Evolutionary conservation across 2,888 invertebrate genomes (phyloP), one percentile per base, ranked within the genome.

Genomic region (Tenthredo amoena): DNA sequence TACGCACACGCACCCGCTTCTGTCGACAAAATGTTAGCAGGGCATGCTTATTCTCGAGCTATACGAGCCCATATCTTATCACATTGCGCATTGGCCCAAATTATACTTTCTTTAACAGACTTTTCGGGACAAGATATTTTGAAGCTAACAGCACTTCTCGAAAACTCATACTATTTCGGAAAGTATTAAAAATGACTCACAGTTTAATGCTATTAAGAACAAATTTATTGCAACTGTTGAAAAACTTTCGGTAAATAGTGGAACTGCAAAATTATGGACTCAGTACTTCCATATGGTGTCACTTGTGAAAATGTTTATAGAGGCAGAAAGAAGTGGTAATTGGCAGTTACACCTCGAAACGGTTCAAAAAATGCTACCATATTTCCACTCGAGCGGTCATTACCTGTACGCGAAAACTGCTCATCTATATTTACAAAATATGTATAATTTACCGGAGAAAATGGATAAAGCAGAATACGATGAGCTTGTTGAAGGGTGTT

Each of bases 1-100:
- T 88, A 87, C 74, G 88, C 89, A 71, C 76, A 87, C 74, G 88
- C 89, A 71, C 76, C 85, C 21, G 81, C 82, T 31, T 87, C 88
- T 21, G 87, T 87, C 40, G 50, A 77, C 1, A 89, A 90, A 86
- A 90, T 91, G 50, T 50, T 89, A 76, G 21, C 81, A 58, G 90
- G 91, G 5, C 90, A 90, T 84, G 87, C 88, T 5, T 37, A 37
- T 37, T 37, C 37, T 7, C 37, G 37, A 37, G 37, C 37, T 6
- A 7, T 37, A 5, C 5, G 37, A 7, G 37, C 37, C 37, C 37
- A 37, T 37, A 37, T 7, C 6, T 37, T 6, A 37, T 6, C 7
- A 37, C 37, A 37, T 7, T 91, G 90, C 86, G 55, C 89, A 0
- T 84, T 90, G 31, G 90, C 89, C 72, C 88, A 91, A 21, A 85